Evolutionary conservation across 2,797 vertebrate genomes (phyloP), one percentile per base, ranked within the genome.

Genomic region (Sciaenops ocellatus): DNA sequence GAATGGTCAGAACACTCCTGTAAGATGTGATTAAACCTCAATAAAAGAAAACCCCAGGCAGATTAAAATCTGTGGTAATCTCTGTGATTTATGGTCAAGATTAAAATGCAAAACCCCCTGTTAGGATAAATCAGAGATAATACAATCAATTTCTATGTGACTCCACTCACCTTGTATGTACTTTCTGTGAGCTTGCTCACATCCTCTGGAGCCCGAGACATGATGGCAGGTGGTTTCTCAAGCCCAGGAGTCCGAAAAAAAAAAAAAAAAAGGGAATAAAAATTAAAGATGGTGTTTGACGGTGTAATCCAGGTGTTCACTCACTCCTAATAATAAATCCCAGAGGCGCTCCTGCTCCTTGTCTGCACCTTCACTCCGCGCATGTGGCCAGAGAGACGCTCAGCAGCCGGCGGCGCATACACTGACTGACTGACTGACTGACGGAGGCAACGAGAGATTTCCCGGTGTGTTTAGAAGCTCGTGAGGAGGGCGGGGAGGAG

Each of bases 111-210:
- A 2, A 46, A 5, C 8, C 3, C 0, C 6, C 11, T 1, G 22
- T 17, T 17, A 4, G 13, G 42, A 41, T 38, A 42, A 50, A 55
- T 3, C 26, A 16, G 16, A 2, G 1, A 22, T 20, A 13, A 13
- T 16, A 20, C n/a, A 9, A 41, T 50, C 51, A 13, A 17, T 28
- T 64, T 15, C 28, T 38, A 2, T 15, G 24, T 26, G 17, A 22
- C 34, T 42, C 42, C 55, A 76, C 96, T 96, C 92, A 99, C 98
- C 95, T 95, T 97, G 78, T 97, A 99, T 13, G 97, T 98, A 92
- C 77, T 99, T 88, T 98, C 98, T 13, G 97, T 98, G 57, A 99
- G 95, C 92, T 93, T 97, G 94, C 94, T 97, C 93, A 97, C 96
- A 85, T 97, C 96, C 77, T 98, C 97, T 6, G 97, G 96, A 79